Evolutionary conservation across 1,140 invertebrate genomes (phyloP), one percentile per base, ranked within the genome.

Genomic region (Megathymus violae): DNA sequence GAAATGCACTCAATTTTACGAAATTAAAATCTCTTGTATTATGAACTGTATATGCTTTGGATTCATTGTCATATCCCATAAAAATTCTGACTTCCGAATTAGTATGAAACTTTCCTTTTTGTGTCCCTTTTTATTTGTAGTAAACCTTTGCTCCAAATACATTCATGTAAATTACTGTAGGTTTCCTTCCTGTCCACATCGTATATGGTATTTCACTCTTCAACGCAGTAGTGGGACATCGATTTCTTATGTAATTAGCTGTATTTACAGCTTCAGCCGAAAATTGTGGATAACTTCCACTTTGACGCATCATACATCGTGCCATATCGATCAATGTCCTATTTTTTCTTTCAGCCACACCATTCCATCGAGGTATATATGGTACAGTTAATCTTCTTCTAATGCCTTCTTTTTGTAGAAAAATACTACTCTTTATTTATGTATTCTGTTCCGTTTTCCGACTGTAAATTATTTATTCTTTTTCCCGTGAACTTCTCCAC

Each of bases 291-390:
- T 27, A 43, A 19, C 52, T 60, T 47, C 60, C 59, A 9, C 59
- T 52, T 43, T 70, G 46, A 52, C 15, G 43, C 51, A 71, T 62
- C 46, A 71, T 68, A 25, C 65, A 71, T 15, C 62, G 51, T 3
- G 65, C 69, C 62, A 68, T 71, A n/a, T 71, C 69, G n/a, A 65
- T 17, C 7, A 68, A n/a, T 17, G 67, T 65, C 13, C 62, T 48
- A 17, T 69, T 69, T 25, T 68, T 68, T 11, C 66, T 54, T 58
- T 72, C 58, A n/a, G 52, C 31, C 1, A 50, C 9, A 1, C 47
- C 60, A 22, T 65, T 65, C 34, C 63, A 59, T 22, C 69, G 62
- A 0, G n/a, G n/a, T n/a, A n/a, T n/a, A n/a, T n/a, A n/a, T n/a
- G n/a, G n/a, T n/a, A n/a, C n/a, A n/a, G n/a, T n/a, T n/a, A n/a